phyloP scores from a whole-genome alignment of 92 coral and sea anemone species.

The Blastomussa wellsi region DNA sequence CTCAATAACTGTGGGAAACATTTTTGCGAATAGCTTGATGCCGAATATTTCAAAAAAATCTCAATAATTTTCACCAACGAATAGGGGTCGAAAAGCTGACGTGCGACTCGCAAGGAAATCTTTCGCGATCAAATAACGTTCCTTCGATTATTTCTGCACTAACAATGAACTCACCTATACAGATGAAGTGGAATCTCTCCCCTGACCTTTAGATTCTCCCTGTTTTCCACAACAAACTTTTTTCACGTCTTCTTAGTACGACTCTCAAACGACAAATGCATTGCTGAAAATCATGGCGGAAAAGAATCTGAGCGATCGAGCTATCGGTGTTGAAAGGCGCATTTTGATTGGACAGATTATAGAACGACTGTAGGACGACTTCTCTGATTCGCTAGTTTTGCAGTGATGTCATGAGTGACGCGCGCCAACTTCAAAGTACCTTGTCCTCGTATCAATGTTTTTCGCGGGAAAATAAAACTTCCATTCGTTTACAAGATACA shows the following conservation, averaged over 20 bases:
- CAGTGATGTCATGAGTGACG: conserved; percentile 38
- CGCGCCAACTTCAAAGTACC: conserved; percentile 41
- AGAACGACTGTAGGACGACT: conserved; percentile 7
- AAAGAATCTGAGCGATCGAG: conserved; percentile 13
- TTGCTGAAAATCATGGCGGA: neutral
- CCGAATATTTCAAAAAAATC: conserved; percentile 7
- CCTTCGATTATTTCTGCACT: neutral
- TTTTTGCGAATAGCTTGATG: neutral
- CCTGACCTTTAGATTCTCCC: neutral
- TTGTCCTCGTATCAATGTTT: neutral
- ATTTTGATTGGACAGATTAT: conserved; percentile 22
- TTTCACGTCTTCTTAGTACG: conserved; percentile 2
- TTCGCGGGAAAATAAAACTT: neutral
- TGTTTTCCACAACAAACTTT: neutral
- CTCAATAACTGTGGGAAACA: conserved; percentile 1
- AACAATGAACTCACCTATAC: conserved; percentile 18
- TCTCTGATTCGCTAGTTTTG: conserved; percentile 14
- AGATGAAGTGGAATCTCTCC: neutral
- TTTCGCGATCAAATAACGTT: neutral
- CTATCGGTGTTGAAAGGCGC: neutral
- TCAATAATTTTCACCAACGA: neutral
- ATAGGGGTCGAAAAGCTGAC: neutral
- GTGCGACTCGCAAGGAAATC: conserved; percentile 9
- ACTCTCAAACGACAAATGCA: neutral
- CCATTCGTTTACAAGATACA: neutral